Evolutionary conservation across 2,888 invertebrate species (phyloP).

Genomic region (Mimas tiliae): DNA sequence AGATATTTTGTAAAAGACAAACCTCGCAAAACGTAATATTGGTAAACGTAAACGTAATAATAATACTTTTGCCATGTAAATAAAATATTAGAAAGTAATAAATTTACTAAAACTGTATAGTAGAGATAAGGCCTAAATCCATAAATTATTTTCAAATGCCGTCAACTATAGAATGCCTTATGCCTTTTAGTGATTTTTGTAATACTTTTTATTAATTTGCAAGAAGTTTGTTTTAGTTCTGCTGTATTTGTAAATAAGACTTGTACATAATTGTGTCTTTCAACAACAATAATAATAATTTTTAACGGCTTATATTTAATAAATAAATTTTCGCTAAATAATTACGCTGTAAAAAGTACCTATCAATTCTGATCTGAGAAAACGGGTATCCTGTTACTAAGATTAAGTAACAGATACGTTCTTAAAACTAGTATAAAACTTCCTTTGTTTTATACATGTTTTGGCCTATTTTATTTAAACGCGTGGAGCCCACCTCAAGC

Average conservation of each 20-base stretch:
- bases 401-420: not conserved
- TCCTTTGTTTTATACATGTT: not conserved
- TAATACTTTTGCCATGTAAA: conserved; percentile 21
- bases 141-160: not conserved
- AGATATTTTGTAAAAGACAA: conserved; percentile 17
- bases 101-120: not conserved
- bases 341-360: not conserved
- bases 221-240: not conserved
- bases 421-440: not conserved
- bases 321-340: not conserved
- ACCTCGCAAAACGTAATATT: conserved; percentile 20
- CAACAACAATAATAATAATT: not conserved
- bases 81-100: not conserved
- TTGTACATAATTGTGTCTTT: not conserved
- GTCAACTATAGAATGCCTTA: not conserved
- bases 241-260: not conserved
- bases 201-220: not conserved
- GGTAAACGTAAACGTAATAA: too few species aligned
- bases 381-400: conserved; percentile 5
- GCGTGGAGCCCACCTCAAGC: conserved; percentile 11
- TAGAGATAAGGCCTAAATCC: not conserved
- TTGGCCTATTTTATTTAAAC: conserved; percentile 5
- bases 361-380: conserved; percentile 1
- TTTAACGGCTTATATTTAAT: not conserved
- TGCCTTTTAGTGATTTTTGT: not conserved